Evolutionary conservation across 2,797 vertebrate species (phyloP).

Genomic region (Thunnus albacares): DNA sequence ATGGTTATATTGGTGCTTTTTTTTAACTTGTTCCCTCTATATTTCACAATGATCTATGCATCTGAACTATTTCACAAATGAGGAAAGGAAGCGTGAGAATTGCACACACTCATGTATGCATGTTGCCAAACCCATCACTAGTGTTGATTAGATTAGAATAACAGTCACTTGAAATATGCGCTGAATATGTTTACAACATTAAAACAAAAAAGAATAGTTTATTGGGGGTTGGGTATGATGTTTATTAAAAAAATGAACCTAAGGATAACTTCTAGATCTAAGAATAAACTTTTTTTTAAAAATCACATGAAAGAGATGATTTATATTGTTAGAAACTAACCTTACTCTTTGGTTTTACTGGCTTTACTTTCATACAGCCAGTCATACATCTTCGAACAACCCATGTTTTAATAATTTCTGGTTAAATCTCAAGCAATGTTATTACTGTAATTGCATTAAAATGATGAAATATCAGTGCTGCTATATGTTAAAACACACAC

Average conservation of each 20-base stretch:
- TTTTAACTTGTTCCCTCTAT: background rate
- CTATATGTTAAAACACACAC: background rate
- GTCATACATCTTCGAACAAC: background rate
- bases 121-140: constrained; percentile 59
- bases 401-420: background rate
- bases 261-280: background rate
- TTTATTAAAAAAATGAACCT: background rate
- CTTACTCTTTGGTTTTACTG: background rate
- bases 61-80: background rate
- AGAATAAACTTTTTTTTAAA: background rate
- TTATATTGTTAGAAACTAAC: background rate
- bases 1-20: constrained; percentile 43
- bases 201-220: background rate
- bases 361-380: background rate
- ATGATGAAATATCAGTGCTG: background rate
- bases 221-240: background rate
- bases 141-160: background rate
- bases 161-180: background rate
- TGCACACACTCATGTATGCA: constrained; percentile 31
- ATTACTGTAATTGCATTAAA: background rate
- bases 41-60: constrained; percentile 50
- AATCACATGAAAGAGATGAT: background rate
- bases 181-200: constrained; percentile 5
- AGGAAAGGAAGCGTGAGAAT: constrained; percentile 11
- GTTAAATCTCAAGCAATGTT: background rate